A percentile compares a stretch with the other conserved stretches of the same genome.
Evolutionary conservation across 2,888 invertebrate genomes (phyloP).

Genomic region (Tiliacea citrago): DNA sequence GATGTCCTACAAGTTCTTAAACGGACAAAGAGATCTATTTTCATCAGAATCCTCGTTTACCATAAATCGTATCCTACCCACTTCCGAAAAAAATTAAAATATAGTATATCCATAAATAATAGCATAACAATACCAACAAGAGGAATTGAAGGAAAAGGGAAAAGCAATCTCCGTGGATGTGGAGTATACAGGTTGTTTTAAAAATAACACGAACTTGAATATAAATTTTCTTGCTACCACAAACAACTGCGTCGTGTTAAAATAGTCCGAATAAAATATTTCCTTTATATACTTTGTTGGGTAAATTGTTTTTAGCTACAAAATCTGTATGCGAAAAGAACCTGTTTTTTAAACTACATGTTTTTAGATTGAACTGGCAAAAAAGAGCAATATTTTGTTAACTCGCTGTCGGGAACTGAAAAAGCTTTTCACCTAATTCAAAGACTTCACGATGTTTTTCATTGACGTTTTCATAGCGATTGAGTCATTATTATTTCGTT

Average conservation of each 20-base stretch:
- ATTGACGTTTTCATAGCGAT: neutral
- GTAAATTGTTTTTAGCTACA: slow-evolving; percentile 7
- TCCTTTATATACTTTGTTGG: neutral
- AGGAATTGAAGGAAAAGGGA: slow-evolving; percentile 20
- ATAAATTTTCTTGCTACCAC: slow-evolving; percentile 13
- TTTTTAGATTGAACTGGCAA: slow-evolving; percentile 8
- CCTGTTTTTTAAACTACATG: slow-evolving; percentile 6
- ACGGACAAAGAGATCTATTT: slow-evolving; percentile 20
- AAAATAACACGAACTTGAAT: slow-evolving; percentile 18
- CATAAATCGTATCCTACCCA: slow-evolving; percentile 14
- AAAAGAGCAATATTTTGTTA: slow-evolving; percentile 3
- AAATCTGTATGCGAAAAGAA: neutral
- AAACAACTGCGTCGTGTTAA: slow-evolving; percentile 5
- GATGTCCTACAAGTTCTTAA: neutral
- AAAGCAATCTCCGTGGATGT: slow-evolving; percentile 26
- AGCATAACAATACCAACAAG: slow-evolving; percentile 43
- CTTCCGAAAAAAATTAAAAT: slow-evolving; percentile 20
- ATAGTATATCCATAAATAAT: slow-evolving; percentile 45
- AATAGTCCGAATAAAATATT: slow-evolving; percentile 6
- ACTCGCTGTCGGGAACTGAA: neutral
- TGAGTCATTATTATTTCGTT: slow-evolving; percentile 6
- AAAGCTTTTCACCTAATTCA: neutral
- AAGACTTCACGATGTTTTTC: neutral
- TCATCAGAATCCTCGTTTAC: slow-evolving; percentile 21
- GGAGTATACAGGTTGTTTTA: slow-evolving; percentile 13